These are phyloP conservation scores for Aporophyla lueneburgensis DNA, from an alignment of 2,888 invertebrate species.

Conservation along the genomic window DNA sequence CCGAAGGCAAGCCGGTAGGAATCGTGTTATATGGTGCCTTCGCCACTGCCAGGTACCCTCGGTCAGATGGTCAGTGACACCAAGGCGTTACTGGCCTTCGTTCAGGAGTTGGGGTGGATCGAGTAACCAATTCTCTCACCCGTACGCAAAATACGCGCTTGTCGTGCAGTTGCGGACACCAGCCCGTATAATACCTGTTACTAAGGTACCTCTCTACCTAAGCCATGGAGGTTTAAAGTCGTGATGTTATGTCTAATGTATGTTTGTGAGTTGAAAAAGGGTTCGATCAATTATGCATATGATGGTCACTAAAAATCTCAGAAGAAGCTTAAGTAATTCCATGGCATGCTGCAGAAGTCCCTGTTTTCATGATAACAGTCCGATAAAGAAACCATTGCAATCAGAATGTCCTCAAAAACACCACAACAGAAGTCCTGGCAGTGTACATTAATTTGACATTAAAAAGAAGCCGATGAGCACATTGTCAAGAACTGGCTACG, in stretches of 20 bases:
- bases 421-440: slow-evolving; percentile 22
- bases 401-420: slow-evolving; percentile 2
- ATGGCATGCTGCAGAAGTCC: neutral
- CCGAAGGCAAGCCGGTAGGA: too few relatives aligned
- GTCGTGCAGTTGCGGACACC: too few relatives aligned
- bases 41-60: too few relatives aligned
- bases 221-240: neutral
- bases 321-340: neutral
- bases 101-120: too few relatives aligned
- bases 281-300: neutral
- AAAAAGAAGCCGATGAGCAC: slow-evolving; percentile 54
- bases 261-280: neutral
- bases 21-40: too few relatives aligned
- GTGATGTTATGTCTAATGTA: neutral
- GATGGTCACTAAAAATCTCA: neutral
- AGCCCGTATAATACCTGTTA: too few relatives aligned
- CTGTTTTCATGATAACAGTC: neutral
- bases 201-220: neutral
- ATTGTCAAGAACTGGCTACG: slow-evolving; percentile 46
- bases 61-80: too few relatives aligned
- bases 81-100: too few relatives aligned
- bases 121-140: too few relatives aligned
- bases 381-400: slow-evolving; percentile 5
- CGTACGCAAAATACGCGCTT: too few relatives aligned
- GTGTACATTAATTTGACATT: slow-evolving; percentile 55